Base-by-base conservation (phyloP, 2,797 vertebrate species). In the Megalops cyprinoides region DNA sequence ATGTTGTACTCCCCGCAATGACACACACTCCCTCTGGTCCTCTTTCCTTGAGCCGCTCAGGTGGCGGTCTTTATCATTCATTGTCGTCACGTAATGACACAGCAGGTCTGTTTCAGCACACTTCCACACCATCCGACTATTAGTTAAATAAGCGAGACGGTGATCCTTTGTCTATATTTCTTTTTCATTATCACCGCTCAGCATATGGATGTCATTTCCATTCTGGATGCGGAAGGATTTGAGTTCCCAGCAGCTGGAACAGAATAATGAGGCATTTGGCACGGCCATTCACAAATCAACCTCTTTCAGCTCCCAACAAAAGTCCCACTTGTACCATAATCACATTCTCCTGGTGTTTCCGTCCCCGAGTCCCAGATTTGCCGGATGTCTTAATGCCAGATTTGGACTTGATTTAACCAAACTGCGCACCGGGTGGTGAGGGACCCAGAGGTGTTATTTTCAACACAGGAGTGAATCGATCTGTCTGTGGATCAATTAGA, bases 81-180 rank as follows among this genome's bases (percentile, higher is more conserved):
- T 81, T 80, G 67, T 55, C 79, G 79, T 79, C 82, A n/a, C n/a
- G n/a, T n/a, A n/a, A n/a, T n/a, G n/a, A n/a, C 79, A 81, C 69
- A 65, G 60, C 77, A 65, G 67, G 76, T 79, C 55, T 81, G n/a
- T 84, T 79, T 81, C 74, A 49, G 0, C 58, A 60, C 3, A 74
- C 49, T 69, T 78, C 79, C 79, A 23, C 76, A 74, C 18, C 67
- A 69, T 49, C 46, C 12, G 31, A 55, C 65, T 56, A 81, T 81
- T 78, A 76, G 51, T 75, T 73, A 73, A 82, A 82, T 78, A 84
- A 82, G 79, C 77, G 76, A 73, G 78, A 46, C 34, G 75, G 15
- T 2, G 5, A 28, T 69, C 14, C 60, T 76, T 67, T 44, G 56
- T 81, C 73, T 77, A 51, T 10, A 49, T 79, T 51, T 8, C n/a